Evolutionary conservation across 2,113 vertebrate species (phyloP).

Genomic region (Nibea coibor): DNA sequence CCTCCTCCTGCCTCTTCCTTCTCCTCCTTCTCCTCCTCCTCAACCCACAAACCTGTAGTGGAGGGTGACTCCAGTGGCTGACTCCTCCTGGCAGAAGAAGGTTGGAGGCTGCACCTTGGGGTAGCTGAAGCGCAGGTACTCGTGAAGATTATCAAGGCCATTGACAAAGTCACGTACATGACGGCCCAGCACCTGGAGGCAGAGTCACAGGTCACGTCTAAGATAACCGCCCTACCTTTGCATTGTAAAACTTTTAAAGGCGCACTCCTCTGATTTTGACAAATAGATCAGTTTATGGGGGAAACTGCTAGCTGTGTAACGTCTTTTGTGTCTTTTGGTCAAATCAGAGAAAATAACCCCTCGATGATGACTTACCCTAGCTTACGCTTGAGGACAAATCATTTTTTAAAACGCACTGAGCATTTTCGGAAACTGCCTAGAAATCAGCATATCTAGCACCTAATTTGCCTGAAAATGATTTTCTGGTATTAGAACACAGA

Average conservation of each 20-base stretch:
- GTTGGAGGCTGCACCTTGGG: constrained; percentile 85
- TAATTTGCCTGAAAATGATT: neutral
- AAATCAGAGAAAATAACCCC: no score
- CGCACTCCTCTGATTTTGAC: neutral
- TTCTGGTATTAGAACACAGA: no score
- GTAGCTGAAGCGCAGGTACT: constrained; percentile 86
- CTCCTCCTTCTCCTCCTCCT: neutral
- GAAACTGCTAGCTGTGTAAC: no score
- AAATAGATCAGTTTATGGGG: no score
- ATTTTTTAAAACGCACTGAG: neutral
- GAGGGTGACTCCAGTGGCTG: constrained; percentile 83
- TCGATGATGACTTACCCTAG: no score
- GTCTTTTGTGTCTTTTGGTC: no score
- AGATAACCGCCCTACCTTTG: neutral
- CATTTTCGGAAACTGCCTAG: neutral
- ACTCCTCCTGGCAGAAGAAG: constrained; percentile 87
- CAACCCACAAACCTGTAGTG: constrained; percentile 80
- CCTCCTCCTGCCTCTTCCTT: no score
- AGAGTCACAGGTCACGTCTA: neutral
- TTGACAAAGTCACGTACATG: constrained; percentile 85
- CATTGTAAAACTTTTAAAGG: neutral
- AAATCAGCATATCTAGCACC: neutral
- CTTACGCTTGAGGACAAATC: no score
- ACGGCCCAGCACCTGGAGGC: constrained; percentile 78
- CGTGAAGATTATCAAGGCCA: constrained; percentile 84